These are phyloP conservation scores for Mastacembelus armatus DNA, from an alignment of 2,797 vertebrate genomes.

Conservation along the genomic window DNA sequence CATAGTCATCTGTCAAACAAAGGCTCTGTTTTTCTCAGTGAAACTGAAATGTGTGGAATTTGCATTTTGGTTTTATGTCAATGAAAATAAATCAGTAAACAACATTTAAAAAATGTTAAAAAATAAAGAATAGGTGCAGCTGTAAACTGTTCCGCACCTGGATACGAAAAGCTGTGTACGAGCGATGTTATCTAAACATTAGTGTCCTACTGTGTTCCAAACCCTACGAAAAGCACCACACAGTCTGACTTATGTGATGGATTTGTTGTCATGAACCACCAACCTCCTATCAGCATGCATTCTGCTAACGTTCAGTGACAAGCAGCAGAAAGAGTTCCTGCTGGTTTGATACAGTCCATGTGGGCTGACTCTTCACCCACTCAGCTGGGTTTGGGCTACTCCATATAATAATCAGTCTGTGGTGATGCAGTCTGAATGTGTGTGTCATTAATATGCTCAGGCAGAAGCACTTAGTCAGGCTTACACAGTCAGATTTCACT, in stretches of 20 bases:
- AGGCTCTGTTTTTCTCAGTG: no score
- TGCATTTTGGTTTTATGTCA: no score
- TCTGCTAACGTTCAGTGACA: conserved; percentile 10
- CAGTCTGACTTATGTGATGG: background rate
- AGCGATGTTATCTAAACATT: background rate
- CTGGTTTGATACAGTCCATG: conserved; percentile 19
- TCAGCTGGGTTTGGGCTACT: conserved; percentile 13
- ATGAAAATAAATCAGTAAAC: no score
- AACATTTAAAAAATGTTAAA: no score
- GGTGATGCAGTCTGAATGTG: conserved; percentile 15
- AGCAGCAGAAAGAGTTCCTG: conserved; percentile 9
- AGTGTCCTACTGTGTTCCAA: background rate
- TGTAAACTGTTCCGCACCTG: no score
- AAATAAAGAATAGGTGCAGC: no score
- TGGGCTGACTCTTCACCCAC: background rate
- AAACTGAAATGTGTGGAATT: no score
- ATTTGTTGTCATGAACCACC: background rate
- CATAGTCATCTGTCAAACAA: no score
- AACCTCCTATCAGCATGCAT: conserved; percentile 1
- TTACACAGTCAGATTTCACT: conserved; percentile 43
- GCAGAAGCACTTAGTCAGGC: conserved; percentile 40
- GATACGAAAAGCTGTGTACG: no score
- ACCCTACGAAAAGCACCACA: background rate
- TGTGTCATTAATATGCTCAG: conserved; percentile 45
- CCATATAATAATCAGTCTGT: conserved; percentile 1